phyloP scores from a whole-genome alignment of 1,140 invertebrate species.

The Druon quercuslanigerum region DNA sequence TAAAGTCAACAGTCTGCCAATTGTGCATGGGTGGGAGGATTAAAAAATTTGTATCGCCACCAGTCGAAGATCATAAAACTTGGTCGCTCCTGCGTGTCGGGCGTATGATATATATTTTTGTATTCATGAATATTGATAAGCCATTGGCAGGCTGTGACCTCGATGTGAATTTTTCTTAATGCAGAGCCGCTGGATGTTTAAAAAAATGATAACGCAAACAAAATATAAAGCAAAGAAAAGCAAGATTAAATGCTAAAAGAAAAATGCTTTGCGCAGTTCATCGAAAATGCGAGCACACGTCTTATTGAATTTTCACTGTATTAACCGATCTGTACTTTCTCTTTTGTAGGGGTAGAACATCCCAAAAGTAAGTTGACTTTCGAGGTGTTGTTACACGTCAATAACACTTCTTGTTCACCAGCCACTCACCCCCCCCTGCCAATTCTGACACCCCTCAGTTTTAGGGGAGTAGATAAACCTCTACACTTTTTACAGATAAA shows the following conservation, averaged over 20 bases:
- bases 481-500: slow-evolving; percentile 25
- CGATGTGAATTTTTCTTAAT: slow-evolving; percentile 19
- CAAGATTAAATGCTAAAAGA: neutral
- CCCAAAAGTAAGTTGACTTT: slow-evolving; percentile 75
- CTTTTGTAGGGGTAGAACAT: slow-evolving; percentile 76
- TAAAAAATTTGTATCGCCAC: neutral
- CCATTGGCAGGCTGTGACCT: slow-evolving; percentile 24
- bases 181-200: slow-evolving; percentile 22
- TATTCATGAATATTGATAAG: slow-evolving; percentile 24
- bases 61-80: neutral
- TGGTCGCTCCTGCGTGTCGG: slow-evolving; percentile 46
- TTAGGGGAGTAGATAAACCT: slow-evolving; percentile 42
- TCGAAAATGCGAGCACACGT: slow-evolving; percentile 30
- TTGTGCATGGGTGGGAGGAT: neutral
- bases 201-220: slow-evolving; percentile 11
- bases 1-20: slow-evolving; percentile 4
- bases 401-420: slow-evolving; percentile 67
- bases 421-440: slow-evolving; percentile 46
- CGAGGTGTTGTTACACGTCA: slow-evolving; percentile 69
- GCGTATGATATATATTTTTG: slow-evolving; percentile 41
- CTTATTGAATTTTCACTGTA: slow-evolving; percentile 49
- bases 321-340: slow-evolving; percentile 73
- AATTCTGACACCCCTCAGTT: slow-evolving; percentile 16
- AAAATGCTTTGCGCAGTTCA: slow-evolving; percentile 26
- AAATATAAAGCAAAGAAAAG: neutral